Evolutionary conservation across 1,140 invertebrate genomes (phyloP).

Genomic region (Phthorimaea operculella): DNA sequence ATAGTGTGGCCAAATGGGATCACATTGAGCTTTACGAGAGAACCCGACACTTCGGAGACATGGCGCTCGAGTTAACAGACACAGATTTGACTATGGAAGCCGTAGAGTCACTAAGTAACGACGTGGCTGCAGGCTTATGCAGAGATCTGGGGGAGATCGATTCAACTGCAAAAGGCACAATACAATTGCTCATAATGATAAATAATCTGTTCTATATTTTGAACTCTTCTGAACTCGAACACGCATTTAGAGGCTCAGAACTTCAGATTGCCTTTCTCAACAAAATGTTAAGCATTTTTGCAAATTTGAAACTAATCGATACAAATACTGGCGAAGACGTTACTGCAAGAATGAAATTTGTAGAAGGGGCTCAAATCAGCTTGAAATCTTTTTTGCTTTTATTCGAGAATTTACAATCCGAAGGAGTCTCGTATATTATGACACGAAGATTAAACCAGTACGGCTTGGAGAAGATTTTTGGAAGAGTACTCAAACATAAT

Average conservation of each 20-base stretch:
- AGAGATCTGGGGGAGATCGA: constrained; percentile 19
- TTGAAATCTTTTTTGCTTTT: constrained; percentile 12
- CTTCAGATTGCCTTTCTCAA: constrained; percentile 1
- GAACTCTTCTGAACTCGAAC: constrained; percentile 18
- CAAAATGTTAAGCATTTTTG: constrained; percentile 6
- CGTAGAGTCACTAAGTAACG: constrained; percentile 19
- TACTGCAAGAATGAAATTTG: constrained; percentile 7
- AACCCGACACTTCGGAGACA: constrained; percentile 7
- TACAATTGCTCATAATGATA: constrained; percentile 16
- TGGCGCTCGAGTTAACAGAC: constrained; percentile 17
- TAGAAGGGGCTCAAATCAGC: constrained; percentile 10
- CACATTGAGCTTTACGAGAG: constrained; percentile 23
- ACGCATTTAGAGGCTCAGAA: constrained; percentile 10
- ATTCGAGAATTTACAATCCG: neutral
- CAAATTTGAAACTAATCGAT: constrained; percentile 9
- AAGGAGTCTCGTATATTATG: neutral
- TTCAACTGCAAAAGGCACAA: constrained; percentile 19
- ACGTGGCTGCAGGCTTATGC: constrained; percentile 17
- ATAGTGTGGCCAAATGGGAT: constrained; percentile 13
- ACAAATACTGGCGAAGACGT: constrained; percentile 6
- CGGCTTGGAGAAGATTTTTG: neutral
- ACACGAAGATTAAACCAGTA: neutral
- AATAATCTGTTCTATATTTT: constrained; percentile 18
- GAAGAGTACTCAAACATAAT: neutral
- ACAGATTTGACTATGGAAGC: constrained; percentile 21